These are phyloP conservation scores for Colius striatus DNA, from an alignment of 2,113 vertebrate species.

Conservation along the genomic window DNA sequence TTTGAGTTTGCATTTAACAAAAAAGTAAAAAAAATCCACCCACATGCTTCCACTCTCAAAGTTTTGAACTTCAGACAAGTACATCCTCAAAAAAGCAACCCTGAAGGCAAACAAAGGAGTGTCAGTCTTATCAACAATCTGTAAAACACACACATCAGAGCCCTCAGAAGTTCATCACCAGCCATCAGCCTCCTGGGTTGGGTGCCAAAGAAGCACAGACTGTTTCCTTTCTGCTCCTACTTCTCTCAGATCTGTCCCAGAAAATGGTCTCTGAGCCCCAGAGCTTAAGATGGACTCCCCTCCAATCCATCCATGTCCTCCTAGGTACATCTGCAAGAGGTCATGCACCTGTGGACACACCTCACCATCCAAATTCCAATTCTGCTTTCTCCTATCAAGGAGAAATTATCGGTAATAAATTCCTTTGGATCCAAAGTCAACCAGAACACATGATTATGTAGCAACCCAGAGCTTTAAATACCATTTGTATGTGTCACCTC, in stretches of 20 bases:
- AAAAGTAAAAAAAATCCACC: background rate
- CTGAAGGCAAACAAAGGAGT: background rate
- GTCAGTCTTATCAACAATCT: background rate
- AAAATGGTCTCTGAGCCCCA: background rate
- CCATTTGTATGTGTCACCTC: background rate
- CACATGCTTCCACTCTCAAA: background rate
- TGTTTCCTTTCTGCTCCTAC: background rate
- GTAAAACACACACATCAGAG: background rate
- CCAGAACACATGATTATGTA: background rate
- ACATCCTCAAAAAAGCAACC: background rate
- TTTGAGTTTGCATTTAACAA: background rate
- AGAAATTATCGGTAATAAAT: conserved; percentile 17
- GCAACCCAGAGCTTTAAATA: background rate
- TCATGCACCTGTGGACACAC: fast-evolving
- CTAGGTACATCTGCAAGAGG: background rate
- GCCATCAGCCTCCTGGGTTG: background rate
- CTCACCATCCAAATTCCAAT: background rate
- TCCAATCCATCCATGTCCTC: background rate
- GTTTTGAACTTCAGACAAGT: background rate
- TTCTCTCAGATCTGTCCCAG: background rate
- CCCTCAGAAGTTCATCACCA: background rate
- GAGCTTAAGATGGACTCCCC: background rate
- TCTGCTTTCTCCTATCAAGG: background rate
- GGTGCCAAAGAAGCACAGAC: background rate
- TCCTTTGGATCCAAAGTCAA: background rate